Evolutionary conservation across 2,888 invertebrate genomes (phyloP), one percentile per base, ranked within the genome.

Genomic region (Acanthosepion lycidas): DNA sequence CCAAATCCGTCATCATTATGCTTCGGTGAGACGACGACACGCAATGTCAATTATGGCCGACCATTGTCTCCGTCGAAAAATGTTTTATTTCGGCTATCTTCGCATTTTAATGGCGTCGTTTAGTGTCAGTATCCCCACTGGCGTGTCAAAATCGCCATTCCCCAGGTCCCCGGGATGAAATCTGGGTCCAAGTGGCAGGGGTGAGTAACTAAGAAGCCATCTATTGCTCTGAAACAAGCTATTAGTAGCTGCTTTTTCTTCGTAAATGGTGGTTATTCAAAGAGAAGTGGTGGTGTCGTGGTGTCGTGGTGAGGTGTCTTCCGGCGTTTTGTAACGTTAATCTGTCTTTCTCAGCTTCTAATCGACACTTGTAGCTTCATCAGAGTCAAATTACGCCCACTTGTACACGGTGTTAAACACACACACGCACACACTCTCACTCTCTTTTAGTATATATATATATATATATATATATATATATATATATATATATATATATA

Each of bases 41-140:
- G 78, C 78, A 9, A 78, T 78, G 78, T 33, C 78, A 78, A 78
- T 78, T 78, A 78, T 78, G 78, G 78, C 78, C n/a, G 78, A 15
- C n/a, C 78, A n/a, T 78, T 78, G 78, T 78, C 78, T 78, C 78
- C n/a, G n/a, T 78, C 78, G 78, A n/a, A n/a, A 78, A 78, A 78
- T 78, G 33, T 78, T 78, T 78, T 33, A 78, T 78, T 78, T 78
- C n/a, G 33, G 78, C 78, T n/a, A 78, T 78, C n/a, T n/a, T 33
- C n/a, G 78, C 78, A 18, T 78, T n/a, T 78, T 78, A 78, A 78
- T 78, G n/a, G 78, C 15, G 78, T 12, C 78, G n/a, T 33, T 78
- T 78, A 78, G 78, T 78, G 78, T 78, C 78, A 78, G 78, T 33
- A n/a, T 15, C n/a, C n/a, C 33, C n/a, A 78, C 12, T 33, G 78